These are phyloP conservation scores for Crax fasciolata DNA, from an alignment of 2,797 vertebrate genomes.

Conservation along the genomic window DNA sequence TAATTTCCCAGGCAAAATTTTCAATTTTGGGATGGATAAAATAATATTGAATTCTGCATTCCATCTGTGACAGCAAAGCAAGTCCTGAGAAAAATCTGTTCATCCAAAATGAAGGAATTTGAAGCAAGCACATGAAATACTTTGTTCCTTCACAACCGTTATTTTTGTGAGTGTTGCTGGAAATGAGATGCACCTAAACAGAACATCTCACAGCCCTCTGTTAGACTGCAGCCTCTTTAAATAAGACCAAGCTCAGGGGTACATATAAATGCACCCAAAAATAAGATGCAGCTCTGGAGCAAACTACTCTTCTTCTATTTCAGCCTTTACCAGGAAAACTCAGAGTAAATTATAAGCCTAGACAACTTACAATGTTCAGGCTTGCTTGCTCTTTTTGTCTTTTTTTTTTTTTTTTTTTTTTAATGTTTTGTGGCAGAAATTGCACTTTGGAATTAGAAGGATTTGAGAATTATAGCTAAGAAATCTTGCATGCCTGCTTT, in stretches of 20 bases:
- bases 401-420: neutral
- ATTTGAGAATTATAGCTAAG: neutral
- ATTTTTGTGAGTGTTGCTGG: neutral
- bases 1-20: neutral
- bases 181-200: neutral
- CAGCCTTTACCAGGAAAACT: neutral
- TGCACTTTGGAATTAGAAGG: neutral
- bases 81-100: neutral
- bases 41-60: neutral
- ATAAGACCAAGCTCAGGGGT: neutral
- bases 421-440: accelerated
- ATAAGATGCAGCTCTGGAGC: neutral
- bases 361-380: neutral
- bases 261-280: neutral
- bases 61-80: neutral
- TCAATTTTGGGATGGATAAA: neutral
- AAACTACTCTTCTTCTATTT: neutral
- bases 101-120: neutral
- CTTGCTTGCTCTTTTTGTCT: neutral
- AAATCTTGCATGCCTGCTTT: neutral
- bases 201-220: neutral
- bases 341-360: neutral
- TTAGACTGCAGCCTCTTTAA: neutral
- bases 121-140: neutral
- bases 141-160: neutral